These are phyloP conservation scores for Guaruba guarouba DNA, from an alignment of 2,113 vertebrate genomes.

Conservation along the genomic window DNA sequence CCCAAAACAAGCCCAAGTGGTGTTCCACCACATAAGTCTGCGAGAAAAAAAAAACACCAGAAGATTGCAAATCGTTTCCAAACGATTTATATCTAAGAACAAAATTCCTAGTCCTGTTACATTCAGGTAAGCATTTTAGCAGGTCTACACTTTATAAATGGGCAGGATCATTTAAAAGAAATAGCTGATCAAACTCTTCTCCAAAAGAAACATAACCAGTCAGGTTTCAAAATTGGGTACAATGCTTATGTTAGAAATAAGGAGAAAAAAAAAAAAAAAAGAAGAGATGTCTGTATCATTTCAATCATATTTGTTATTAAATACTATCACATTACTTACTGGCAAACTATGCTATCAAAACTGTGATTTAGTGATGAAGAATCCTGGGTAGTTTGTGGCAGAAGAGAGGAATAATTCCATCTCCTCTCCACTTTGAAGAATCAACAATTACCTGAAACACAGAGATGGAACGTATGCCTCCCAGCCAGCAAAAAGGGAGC, in stretches of 20 bases:
- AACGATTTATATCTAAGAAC: background rate
- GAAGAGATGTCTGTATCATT: background rate
- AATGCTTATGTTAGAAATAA: background rate
- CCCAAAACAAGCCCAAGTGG: background rate
- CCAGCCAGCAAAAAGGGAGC: background rate
- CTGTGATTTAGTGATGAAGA: background rate
- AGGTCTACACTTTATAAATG: background rate
- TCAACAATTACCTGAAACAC: background rate
- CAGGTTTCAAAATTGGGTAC: background rate
- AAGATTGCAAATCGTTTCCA: background rate
- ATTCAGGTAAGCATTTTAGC: background rate
- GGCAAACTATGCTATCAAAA: background rate
- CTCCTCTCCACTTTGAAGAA: background rate
- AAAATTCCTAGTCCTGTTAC: background rate
- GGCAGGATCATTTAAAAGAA: background rate
- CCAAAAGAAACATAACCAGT: background rate
- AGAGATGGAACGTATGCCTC: background rate
- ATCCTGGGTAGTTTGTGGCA: background rate
- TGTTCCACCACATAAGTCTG: background rate
- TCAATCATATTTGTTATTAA: background rate
- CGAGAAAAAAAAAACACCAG: background rate
- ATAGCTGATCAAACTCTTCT: background rate
- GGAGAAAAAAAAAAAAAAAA: background rate
- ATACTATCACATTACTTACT: background rate
- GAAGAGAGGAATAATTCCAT: background rate